Percentiles rank a stretch among this genome's conserved stretches.
Evolutionary conservation across 2,113 vertebrate species (phyloP).

Genomic region (Leptodactylus fuscus): DNA sequence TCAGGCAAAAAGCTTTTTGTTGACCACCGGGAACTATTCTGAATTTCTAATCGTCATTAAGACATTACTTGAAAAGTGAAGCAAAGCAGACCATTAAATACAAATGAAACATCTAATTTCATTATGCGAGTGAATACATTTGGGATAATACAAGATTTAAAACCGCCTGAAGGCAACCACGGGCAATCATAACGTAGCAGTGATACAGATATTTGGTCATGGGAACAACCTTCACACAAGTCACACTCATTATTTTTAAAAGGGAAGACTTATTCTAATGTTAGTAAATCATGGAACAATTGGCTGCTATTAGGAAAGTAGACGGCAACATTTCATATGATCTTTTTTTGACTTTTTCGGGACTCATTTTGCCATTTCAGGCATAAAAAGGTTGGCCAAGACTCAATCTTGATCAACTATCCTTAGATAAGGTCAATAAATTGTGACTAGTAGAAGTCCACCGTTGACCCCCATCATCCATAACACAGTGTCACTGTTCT

Average conservation of each 20-base stretch:
- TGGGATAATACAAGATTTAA: conserved; percentile 47
- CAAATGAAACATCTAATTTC: conserved; percentile 54
- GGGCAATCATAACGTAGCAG: conserved; percentile 50
- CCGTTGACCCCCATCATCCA: too few relatives aligned
- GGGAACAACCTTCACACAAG: conserved; percentile 43
- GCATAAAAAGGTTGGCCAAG: neutral
- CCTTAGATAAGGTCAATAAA: too few relatives aligned
- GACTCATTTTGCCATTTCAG: neutral
- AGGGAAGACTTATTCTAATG: neutral
- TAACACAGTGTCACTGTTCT: too few relatives aligned
- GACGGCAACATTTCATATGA: neutral
- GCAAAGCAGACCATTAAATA: conserved; percentile 55
- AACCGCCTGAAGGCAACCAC: conserved; percentile 55
- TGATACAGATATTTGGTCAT: conserved; percentile 36
- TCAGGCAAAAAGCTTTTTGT: conserved; percentile 44
- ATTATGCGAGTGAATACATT: conserved; percentile 54
- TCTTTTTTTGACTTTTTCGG: neutral
- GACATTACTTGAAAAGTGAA: conserved; percentile 46
- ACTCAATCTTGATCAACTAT: too few relatives aligned
- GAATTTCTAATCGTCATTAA: conserved; percentile 60
- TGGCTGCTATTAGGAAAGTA: neutral
- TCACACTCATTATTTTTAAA: neutral
- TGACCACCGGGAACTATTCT: conserved; percentile 55
- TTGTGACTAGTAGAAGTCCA: too few relatives aligned
- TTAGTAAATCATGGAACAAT: neutral